A percentile compares a stretch with the other conserved stretches of the same genome.
Conservation (phyloP, 2,113 vertebrate genomes). For the Equus przewalskii region DNA sequence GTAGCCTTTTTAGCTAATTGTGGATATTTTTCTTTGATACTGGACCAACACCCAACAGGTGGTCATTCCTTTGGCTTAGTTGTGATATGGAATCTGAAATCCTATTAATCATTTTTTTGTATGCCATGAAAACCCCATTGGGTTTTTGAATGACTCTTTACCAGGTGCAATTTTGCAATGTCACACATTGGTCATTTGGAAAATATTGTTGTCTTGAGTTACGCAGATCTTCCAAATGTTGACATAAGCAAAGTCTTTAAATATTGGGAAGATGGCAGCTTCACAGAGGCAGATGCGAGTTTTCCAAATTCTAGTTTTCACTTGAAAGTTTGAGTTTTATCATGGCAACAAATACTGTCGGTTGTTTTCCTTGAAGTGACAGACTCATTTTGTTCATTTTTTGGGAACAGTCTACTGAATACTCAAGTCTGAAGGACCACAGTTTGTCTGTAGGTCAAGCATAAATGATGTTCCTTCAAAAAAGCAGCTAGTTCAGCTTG, state of each 20-base stretch:
- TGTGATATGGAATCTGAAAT: not conserved
- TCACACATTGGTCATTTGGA: not conserved
- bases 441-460: not conserved
- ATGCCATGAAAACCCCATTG: not conserved
- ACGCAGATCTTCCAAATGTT: not conserved
- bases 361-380: constrained; percentile 45
- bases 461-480: not conserved
- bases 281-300: not conserved
- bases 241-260: not conserved
- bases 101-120: not conserved
- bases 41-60: not conserved
- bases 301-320: constrained; percentile 44
- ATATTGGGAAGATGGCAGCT: not conserved
- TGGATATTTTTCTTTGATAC: constrained; percentile 35
- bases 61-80: not conserved
- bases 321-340: constrained; percentile 24
- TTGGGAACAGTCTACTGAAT: not conserved
- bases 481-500: not conserved
- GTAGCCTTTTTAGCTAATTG: not conserved
- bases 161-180: not conserved
- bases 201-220: not conserved
- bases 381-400: not conserved
- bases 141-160: constrained; percentile 39
- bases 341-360: not conserved
- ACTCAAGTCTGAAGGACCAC: not conserved